Evolutionary conservation across 1,140 invertebrate genomes (phyloP).

Genomic region (Drosophila ercepeae): DNA sequence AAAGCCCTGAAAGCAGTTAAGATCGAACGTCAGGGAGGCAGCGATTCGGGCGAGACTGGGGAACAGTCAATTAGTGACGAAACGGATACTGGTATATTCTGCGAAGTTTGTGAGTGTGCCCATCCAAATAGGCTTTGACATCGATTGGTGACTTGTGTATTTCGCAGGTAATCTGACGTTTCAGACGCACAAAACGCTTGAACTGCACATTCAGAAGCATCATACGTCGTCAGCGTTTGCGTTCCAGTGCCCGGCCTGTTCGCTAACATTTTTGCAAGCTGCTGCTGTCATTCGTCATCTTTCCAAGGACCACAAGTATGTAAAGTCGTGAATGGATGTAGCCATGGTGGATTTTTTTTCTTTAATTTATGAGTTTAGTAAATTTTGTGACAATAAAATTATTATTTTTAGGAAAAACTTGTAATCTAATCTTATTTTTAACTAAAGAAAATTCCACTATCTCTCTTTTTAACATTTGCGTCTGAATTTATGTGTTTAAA

Average conservation of each 20-base stretch:
- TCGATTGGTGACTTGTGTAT: constrained; percentile 15
- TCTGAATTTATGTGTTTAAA: too few species aligned
- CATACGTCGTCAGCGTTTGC: constrained; percentile 87
- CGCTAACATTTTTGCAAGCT: constrained; percentile 88
- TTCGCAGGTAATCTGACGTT: constrained; percentile 87
- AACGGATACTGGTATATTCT: constrained; percentile 62
- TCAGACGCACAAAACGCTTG: constrained; percentile 88
- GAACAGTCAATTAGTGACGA: constrained; percentile 67
- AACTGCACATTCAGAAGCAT: constrained; percentile 88
- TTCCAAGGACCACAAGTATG: constrained; percentile 87
- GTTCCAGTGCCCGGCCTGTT: constrained; percentile 88
- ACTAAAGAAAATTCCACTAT: not conserved
- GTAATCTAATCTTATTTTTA: not conserved
- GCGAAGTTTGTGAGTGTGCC: constrained; percentile 64
- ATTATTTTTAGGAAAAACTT: not conserved
- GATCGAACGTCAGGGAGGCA: constrained; percentile 74
- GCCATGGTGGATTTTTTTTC: not conserved
- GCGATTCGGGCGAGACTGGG: constrained; percentile 54
- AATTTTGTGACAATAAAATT: not conserved
- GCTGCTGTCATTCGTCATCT: constrained; percentile 90
- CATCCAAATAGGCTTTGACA: constrained; percentile 22
- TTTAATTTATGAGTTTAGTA: not conserved
- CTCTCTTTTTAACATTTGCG: not conserved
- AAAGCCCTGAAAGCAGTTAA: constrained; percentile 83
- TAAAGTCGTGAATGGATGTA: constrained; percentile 1